These are phyloP conservation scores for Chironomus tentans DNA, from an alignment of 2,888 invertebrate species.

Conservation along the genomic window DNA sequence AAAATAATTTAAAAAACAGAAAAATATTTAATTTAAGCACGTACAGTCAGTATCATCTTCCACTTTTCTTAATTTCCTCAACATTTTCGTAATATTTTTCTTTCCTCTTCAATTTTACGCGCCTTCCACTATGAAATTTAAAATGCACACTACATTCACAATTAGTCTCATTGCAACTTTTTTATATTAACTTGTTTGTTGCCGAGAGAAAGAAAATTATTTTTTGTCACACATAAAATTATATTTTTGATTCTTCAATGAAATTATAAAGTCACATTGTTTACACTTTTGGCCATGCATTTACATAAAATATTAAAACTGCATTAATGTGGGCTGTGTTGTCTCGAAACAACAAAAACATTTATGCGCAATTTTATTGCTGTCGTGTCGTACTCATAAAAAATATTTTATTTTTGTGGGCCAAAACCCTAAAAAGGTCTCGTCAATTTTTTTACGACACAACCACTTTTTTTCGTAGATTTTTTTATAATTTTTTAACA, in stretches of 20 bases:
- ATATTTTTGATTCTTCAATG: not conserved
- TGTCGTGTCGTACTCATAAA: too few relatives aligned
- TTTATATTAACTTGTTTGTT: not conserved
- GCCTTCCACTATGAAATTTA: not conserved
- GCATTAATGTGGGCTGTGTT: not conserved
- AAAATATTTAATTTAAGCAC: not conserved
- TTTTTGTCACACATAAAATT: not conserved
- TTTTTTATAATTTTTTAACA: not conserved
- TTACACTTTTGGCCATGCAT: not conserved
- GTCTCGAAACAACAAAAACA: not conserved
- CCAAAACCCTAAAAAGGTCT: too few relatives aligned
- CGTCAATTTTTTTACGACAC: too few relatives aligned
- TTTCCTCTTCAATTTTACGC: not conserved
- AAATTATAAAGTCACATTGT: not conserved
- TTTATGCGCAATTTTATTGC: not conserved
- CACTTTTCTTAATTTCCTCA: slow-evolving; percentile 12
- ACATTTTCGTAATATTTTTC: not conserved
- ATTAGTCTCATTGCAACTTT: not conserved
- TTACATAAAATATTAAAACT: not conserved
- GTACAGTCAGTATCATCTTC: slow-evolving; percentile 12
- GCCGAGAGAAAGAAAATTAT: not conserved
- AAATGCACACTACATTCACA: slow-evolving; percentile 8
- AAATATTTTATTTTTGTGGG: too few relatives aligned
- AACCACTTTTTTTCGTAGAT: not conserved
- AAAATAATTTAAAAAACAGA: not conserved